Conservation (phyloP, 1,140 invertebrate species). For the Vanessa tameamea region DNA sequence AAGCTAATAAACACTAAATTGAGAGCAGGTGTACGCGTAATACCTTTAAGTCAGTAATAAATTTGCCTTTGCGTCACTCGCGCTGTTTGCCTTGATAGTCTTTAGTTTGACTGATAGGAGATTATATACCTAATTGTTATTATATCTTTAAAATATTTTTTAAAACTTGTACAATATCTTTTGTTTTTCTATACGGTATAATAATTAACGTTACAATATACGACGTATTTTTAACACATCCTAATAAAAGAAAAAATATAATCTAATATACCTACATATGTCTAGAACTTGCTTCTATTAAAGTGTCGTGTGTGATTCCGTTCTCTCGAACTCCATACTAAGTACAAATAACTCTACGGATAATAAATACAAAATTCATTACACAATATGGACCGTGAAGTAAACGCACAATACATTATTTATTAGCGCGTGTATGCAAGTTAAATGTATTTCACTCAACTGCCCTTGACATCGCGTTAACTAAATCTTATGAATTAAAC, state of each 20-base stretch:
- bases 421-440: constrained; percentile 8
- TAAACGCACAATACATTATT: constrained; percentile 12
- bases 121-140: not conserved
- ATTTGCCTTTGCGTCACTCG: not conserved
- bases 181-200: too few relatives aligned
- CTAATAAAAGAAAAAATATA: too few relatives aligned
- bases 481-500: constrained; percentile 18
- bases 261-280: too few relatives aligned
- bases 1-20: constrained; percentile 20
- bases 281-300: too few relatives aligned
- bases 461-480: constrained; percentile 20
- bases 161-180: not conserved
- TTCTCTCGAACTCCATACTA: not conserved
- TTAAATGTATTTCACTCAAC: constrained; percentile 20
- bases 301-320: not conserved
- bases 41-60: not conserved
- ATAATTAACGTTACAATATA: too few relatives aligned
- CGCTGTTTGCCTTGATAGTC: not conserved
- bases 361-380: constrained; percentile 5
- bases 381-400: constrained; percentile 7
- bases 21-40: not conserved
- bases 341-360: not conserved
- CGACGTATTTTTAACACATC: too few relatives aligned
- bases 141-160: not conserved
- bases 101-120: not conserved